These are phyloP conservation scores for Motacilla tschutschensis DNA, from an alignment of 2,113 vertebrate species.

Conservation along the genomic window DNA sequence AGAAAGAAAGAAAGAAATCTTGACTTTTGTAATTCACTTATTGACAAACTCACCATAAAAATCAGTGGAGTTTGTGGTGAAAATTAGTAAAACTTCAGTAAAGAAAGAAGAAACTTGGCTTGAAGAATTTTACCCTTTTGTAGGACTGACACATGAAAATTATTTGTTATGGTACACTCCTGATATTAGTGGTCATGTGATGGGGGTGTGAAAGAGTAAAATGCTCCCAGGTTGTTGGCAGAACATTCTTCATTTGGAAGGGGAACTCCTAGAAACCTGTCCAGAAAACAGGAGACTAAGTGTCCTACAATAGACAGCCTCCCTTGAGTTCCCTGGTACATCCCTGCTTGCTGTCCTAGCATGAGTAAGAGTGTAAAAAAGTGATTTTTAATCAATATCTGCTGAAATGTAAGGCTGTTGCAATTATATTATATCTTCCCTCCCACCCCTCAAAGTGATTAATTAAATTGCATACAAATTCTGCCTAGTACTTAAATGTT, in stretches of 20 bases:
- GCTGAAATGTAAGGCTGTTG: not conserved
- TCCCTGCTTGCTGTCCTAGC: not conserved
- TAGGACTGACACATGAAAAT: not conserved
- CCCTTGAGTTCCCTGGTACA: rapidly evolving
- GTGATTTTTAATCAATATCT: not conserved
- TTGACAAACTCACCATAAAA: not conserved
- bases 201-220: not conserved
- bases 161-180: not conserved
- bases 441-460: not conserved
- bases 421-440: not conserved
- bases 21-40: not conserved
- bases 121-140: not conserved
- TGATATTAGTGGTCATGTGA: not conserved
- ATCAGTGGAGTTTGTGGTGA: not conserved
- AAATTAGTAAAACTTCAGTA: not conserved
- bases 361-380: not conserved
- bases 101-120: not conserved
- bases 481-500: not conserved
- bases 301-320: not conserved
- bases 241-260: not conserved
- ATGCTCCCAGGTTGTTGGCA: not conserved
- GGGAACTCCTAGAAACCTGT: not conserved
- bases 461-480: conserved; percentile 1
- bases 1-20: not conserved
- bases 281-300: not conserved